phyloP scores from a whole-genome alignment of 2,888 invertebrate genomes.

The Digitonthophagus gazella region DNA sequence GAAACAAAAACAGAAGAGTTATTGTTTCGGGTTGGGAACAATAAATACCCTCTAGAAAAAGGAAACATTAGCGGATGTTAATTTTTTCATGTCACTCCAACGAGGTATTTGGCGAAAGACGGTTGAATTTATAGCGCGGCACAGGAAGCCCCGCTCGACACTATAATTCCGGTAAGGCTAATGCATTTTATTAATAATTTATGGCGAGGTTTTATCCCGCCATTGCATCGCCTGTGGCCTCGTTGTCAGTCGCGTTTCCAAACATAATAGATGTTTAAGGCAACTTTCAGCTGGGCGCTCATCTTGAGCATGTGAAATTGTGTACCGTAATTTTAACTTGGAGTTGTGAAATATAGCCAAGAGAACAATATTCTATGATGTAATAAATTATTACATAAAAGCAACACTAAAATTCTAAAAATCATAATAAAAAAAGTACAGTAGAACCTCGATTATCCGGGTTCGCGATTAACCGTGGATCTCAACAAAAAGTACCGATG shows the following conservation, averaged over 20 bases:
- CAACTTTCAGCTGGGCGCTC: not conserved
- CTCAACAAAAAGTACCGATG: too few species aligned
- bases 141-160: not conserved
- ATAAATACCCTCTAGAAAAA: not conserved
- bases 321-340: not conserved
- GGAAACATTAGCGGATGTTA: not conserved
- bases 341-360: not conserved
- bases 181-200: constrained; percentile 17
- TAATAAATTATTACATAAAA: not conserved
- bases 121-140: not conserved
- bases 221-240: not conserved
- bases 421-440: too few species aligned
- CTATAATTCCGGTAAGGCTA: constrained; percentile 2
- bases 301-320: not conserved
- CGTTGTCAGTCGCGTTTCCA: not conserved
- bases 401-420: too few species aligned
- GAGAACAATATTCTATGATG: not conserved
- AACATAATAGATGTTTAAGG: not conserved
- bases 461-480: too few species aligned
- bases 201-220: not conserved
- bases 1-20: not conserved
- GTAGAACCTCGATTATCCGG: too few species aligned
- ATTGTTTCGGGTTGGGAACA: not conserved
- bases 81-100: not conserved
- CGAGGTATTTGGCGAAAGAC: not conserved